These are phyloP conservation scores for Drosophila suboccidentalis DNA, from an alignment of 2,888 invertebrate species.

Conservation along the genomic window DNA sequence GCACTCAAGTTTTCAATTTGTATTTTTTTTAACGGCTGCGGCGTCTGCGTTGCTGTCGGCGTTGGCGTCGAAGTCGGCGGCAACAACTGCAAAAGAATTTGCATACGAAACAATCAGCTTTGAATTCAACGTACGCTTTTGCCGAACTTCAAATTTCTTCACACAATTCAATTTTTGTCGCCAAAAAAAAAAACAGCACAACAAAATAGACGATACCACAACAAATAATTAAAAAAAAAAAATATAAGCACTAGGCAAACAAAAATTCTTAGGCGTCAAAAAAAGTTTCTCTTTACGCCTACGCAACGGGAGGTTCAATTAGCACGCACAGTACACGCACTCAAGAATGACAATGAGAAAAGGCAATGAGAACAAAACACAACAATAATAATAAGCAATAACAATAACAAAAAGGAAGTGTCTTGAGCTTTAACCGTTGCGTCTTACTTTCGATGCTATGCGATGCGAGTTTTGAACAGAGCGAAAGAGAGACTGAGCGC, in stretches of 20 bases:
- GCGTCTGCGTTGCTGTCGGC: background rate
- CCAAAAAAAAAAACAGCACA: constrained; percentile 21
- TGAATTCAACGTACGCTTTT: constrained; percentile 39
- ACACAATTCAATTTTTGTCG: constrained; percentile 31
- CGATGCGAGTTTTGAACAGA: background rate
- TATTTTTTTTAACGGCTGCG: constrained; percentile 24
- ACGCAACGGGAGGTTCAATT: constrained; percentile 56
- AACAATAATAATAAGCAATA: constrained; percentile 1
- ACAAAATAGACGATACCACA: constrained; percentile 32
- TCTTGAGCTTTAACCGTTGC: constrained; percentile 40
- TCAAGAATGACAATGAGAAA: constrained; percentile 12
- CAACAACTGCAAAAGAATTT: constrained; percentile 61
- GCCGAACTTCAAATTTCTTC: constrained; percentile 60
- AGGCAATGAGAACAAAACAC: constrained; percentile 8
- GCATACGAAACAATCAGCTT: constrained; percentile 68
- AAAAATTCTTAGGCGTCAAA: constrained; percentile 42
- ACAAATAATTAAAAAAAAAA: constrained; percentile 27
- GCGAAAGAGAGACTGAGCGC: constrained; percentile 9
- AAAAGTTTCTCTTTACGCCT: constrained; percentile 75
- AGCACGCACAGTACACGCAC: constrained; percentile 64
- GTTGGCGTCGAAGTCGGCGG: background rate
- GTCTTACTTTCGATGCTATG: constrained; percentile 48
- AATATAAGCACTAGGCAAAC: constrained; percentile 41
- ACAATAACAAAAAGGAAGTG: constrained; percentile 38
- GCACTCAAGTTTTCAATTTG: constrained; percentile 10